These are phyloP conservation scores for Popillia japonica DNA, from an alignment of 1,140 invertebrate species.

Conservation along the genomic window DNA sequence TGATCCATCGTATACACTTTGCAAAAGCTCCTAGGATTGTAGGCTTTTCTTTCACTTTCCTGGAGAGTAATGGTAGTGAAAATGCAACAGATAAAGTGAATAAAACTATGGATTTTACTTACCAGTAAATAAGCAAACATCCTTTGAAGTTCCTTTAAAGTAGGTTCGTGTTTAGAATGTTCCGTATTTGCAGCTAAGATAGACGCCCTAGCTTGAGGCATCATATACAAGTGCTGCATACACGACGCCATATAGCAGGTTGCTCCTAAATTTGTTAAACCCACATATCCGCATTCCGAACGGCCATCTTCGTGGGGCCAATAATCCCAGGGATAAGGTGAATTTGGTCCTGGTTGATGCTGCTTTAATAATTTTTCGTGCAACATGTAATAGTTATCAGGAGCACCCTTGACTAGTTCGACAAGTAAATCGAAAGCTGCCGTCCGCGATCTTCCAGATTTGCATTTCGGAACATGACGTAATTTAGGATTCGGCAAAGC, in stretches of 20 bases:
- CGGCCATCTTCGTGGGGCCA: slow-evolving; percentile 95
- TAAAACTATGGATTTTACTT: slow-evolving; percentile 52
- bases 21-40: slow-evolving; percentile 94
- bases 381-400: slow-evolving; percentile 86
- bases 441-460: slow-evolving; percentile 85
- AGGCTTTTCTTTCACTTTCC: slow-evolving; percentile 94
- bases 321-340: slow-evolving; percentile 94
- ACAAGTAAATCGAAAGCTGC: slow-evolving; percentile 90
- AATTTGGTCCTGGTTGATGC: slow-evolving; percentile 84
- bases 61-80: slow-evolving; percentile 55
- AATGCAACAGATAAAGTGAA: no score
- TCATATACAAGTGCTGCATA: slow-evolving; percentile 97
- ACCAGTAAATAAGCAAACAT: slow-evolving; percentile 95
- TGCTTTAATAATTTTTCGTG: slow-evolving; percentile 85
- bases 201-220: slow-evolving; percentile 86
- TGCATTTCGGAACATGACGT: slow-evolving; percentile 90
- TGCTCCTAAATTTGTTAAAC: slow-evolving; percentile 92
- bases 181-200: slow-evolving; percentile 75
- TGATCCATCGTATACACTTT: slow-evolving; percentile 97
- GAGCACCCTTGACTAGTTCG: slow-evolving; percentile 82
- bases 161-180: slow-evolving; percentile 77
- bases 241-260: slow-evolving; percentile 98
- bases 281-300: slow-evolving; percentile 93
- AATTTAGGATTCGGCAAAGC: slow-evolving; percentile 85
- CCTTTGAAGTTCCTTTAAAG: slow-evolving; percentile 85